A percentile compares a stretch with the other conserved stretches of the same genome.
These are phyloP conservation scores for Chiloscyllium plagiosum DNA, from an alignment of 2,113 vertebrate genomes.

Conservation along the genomic window DNA sequence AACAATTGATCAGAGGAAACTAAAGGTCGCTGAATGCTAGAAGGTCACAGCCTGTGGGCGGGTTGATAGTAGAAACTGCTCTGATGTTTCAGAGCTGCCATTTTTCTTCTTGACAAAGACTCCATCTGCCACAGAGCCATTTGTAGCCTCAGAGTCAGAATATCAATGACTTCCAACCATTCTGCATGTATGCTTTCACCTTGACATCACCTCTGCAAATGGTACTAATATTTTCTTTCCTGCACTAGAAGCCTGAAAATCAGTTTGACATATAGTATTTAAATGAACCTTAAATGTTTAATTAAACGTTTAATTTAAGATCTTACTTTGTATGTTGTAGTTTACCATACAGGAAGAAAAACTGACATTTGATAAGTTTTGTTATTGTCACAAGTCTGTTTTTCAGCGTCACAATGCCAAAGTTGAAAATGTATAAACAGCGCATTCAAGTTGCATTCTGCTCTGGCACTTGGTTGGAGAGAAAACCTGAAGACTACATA, in stretches of 20 bases:
- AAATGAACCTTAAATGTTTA: conserved; percentile 41
- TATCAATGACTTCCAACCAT: conserved; percentile 91
- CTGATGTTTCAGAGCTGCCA: conserved; percentile 72
- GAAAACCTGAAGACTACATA: background rate
- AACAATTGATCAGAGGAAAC: conserved; percentile 66
- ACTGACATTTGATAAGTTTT: background rate
- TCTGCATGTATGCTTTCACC: conserved; percentile 76
- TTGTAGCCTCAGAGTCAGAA: conserved; percentile 85
- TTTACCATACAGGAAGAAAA: background rate
- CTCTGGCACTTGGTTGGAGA: background rate
- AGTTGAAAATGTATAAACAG: background rate
- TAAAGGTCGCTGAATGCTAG: conserved; percentile 58
- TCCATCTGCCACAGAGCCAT: conserved; percentile 92
- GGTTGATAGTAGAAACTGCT: conserved; percentile 66
- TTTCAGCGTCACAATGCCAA: background rate
- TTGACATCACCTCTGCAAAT: conserved; percentile 76
- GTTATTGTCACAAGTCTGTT: background rate
- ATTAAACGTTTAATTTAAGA: background rate
- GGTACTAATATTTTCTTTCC: conserved; percentile 53
- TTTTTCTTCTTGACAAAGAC: conserved; percentile 94
- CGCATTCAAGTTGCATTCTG: too few relatives aligned
- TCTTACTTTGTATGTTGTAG: background rate
- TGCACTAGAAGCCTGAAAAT: conserved; percentile 47
- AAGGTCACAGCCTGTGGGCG: conserved; percentile 73
- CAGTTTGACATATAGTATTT: conserved; percentile 50